Conservation (phyloP, 2,113 vertebrate species). For the Chiloscyllium plagiosum region DNA sequence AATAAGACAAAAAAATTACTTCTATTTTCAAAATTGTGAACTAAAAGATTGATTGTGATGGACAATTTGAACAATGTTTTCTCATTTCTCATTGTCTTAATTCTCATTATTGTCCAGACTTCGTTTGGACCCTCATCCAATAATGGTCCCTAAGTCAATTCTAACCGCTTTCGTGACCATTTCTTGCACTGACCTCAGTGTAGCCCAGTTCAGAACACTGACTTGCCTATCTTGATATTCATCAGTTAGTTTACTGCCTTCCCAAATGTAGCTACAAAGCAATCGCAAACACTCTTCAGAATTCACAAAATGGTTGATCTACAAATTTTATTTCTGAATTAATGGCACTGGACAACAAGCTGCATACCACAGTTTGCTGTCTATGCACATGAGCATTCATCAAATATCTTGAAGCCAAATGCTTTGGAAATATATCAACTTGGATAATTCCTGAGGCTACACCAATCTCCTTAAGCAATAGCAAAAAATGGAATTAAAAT, state of each 20-base stretch:
- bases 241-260: neutral
- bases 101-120: neutral
- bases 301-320: neutral
- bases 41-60: neutral
- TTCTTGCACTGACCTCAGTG: neutral
- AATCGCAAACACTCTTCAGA: neutral
- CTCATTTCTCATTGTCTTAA: slow-evolving; percentile 3
- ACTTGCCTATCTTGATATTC: neutral
- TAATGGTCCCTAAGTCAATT: neutral
- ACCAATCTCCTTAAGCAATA: neutral
- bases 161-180: neutral
- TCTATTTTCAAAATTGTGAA: neutral
- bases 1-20: neutral
- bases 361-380: neutral
- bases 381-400: slow-evolving; percentile 17
- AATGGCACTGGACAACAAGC: neutral
- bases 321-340: neutral
- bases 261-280: neutral
- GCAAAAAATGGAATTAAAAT: neutral
- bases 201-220: neutral
- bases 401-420: neutral
- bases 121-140: neutral
- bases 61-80: neutral
- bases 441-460: neutral
- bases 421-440: neutral